A percentile compares a stretch with the other conserved stretches of the same genome.
These are phyloP conservation scores for Heteromormyrus szaboi DNA, from an alignment of 2,797 vertebrate genomes.

Conservation along the genomic window DNA sequence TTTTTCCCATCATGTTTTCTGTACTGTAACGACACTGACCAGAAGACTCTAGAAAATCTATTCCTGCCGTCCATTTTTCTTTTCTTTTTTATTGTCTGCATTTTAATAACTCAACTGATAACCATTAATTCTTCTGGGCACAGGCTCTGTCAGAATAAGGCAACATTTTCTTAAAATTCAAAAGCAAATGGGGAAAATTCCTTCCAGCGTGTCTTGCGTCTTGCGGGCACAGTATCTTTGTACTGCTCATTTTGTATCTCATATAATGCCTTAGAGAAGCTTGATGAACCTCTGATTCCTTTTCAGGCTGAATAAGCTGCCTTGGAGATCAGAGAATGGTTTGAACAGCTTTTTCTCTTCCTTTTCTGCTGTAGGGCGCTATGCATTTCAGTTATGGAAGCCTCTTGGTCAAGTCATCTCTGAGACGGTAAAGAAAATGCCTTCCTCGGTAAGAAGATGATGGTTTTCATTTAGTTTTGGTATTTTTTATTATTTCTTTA, in stretches of 20 bases:
- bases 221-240: not conserved
- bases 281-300: not conserved
- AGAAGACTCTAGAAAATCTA: not conserved
- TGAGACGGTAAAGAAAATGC: slow-evolving; percentile 73
- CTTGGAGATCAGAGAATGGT: not conserved
- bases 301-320: not conserved
- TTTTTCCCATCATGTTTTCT: not conserved
- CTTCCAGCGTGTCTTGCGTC: not conserved
- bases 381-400: slow-evolving; percentile 80
- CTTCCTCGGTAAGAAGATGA: slow-evolving; percentile 67
- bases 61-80: not conserved
- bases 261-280: not conserved
- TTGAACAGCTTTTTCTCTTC: not conserved
- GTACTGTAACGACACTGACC: not conserved
- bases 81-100: not conserved
- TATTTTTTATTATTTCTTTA: not conserved
- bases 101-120: not conserved
- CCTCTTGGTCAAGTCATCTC: slow-evolving; percentile 76
- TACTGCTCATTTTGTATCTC: not conserved
- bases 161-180: not conserved
- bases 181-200: not conserved
- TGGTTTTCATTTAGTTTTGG: not conserved
- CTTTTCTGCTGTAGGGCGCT: slow-evolving; percentile 67
- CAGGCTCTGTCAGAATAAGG: not conserved
- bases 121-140: not conserved